Percentiles rank a stretch among this genome's conserved stretches.
Conservation (phyloP, 1,140 invertebrate genomes). For the Pinna nobilis region DNA sequence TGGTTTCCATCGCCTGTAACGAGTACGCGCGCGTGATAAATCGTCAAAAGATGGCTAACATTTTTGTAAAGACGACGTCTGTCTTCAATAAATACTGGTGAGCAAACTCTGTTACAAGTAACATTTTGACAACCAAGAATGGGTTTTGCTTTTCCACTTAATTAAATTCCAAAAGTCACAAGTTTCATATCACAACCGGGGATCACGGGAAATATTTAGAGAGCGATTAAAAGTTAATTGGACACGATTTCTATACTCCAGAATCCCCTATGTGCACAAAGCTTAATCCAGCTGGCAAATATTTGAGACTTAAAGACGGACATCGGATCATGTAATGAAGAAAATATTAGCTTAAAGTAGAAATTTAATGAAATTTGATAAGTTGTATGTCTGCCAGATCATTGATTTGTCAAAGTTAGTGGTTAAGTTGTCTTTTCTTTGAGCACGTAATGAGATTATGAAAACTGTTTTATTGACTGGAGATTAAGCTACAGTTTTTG, state of each 20-base stretch:
- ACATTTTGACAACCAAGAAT: conserved; percentile 24
- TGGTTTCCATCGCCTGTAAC: not conserved
- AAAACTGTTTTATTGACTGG: no score
- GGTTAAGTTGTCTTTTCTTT: no score
- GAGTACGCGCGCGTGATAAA: conserved; percentile 15
- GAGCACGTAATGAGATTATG: no score
- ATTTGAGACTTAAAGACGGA: no score
- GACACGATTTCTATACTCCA: not conserved
- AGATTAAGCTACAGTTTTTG: no score
- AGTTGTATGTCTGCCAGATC: no score
- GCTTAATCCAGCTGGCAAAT: conserved; percentile 10
- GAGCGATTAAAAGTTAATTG: conserved; percentile 20
- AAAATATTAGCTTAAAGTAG: no score
- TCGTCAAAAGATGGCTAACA: conserved; percentile 2
- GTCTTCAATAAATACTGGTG: conserved; percentile 14
- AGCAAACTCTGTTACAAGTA: not conserved
- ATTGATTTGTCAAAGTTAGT: no score
- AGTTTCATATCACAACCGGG: conserved; percentile 9
- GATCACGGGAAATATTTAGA: conserved; percentile 19
- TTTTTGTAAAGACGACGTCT: conserved; percentile 14
- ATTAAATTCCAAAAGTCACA: conserved; percentile 24
- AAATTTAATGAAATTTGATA: no score
- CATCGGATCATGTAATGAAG: no score
- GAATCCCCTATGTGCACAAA: no score
- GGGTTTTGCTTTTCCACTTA: conserved; percentile 16